Base-by-base conservation (phyloP, 2,888 invertebrate genomes). In the Muschampia plurimacula region DNA sequence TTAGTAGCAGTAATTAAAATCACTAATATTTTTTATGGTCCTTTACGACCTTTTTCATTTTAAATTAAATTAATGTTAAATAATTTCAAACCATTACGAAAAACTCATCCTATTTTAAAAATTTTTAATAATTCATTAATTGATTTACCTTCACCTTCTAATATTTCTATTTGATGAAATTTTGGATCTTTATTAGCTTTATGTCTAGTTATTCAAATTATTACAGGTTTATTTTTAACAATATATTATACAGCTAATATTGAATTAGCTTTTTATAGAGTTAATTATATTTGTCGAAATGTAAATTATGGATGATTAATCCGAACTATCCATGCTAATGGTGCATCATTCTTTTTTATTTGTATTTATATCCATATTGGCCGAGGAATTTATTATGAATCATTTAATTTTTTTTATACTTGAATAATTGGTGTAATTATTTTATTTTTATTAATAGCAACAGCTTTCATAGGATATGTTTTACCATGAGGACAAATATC, bases 401-500 rank as follows among this genome's bases (percentile, higher is more conserved):
- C 94, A 0, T 95, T 89, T 83, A 87, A 92, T 81, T 91, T 92
- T 82, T 91, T 89, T 75, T 86, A 93, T 77, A 96, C 96, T 0
- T 97, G 97, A 96, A 84, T 94, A 81, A 80, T 95, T 0, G 97
- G 97, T 68, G 90, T 96, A 67, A 89, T 96, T 74, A 95, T 97
- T 85, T 86, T 97, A 89, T 95, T 97, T 80, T 69, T 96, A 86
- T 87, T 95, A 76, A 97, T 97, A 95, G 96, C 89, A 83, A 96
- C 96, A 65, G 96, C 96, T 32, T 97, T 97, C 87, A 91, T 97
- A 94, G 97, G 97, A 0, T 97, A 97, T 93, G 96, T 97, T 0
- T 77, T 97, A 82, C 97, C 97, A 0, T 97, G 97, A 89, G 97
- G 97, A 8, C 97, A 97, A 96, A 97, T 97, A 95, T 97, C 97